Evolutionary conservation across 2,113 vertebrate genomes (phyloP), one percentile per base, ranked within the genome.

Genomic region (Mirounga angustirostris): DNA sequence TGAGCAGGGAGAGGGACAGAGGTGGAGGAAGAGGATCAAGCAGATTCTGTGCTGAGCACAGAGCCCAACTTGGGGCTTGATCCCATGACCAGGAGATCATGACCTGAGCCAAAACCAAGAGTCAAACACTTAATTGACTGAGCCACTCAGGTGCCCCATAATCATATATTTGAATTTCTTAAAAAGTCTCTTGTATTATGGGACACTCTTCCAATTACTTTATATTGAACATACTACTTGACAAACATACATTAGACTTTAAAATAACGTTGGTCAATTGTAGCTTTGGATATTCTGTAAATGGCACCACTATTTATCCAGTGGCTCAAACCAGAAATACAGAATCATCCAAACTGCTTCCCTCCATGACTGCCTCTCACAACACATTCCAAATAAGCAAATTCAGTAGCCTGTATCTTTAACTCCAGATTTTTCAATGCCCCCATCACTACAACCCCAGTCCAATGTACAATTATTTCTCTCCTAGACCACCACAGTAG

Each of bases 191-290:
- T 24, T 83, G 14, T 71, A 92, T 65, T 59, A 83, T 50, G 58
- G 50, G 9, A 83, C 58, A 96, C 13, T 58, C 67, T 82, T 83
- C 46, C 36, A 96, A 33, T 65, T 67, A 88, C 67, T 96, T 88
- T 22, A 13, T 30, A 19, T 15, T 76, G 36, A 21, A 78, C 15
- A n/a, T 36, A 9, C 5, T n/a, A 82, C 65, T 88, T 74, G 43
- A 58, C 36, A 89, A 58, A 81, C 63, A 67, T 33, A 19, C 13
- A 56, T n/a, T 65, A 46, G 56, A 67, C 30, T 89, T 40, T 76
- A 50, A 89, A 89, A 88, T 81, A 93, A 89, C 14, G 19, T 78
- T 58, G 33, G 36, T 89, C 40, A 93, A 21, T 3, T 33, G 18
- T 18, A 78, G 78, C 76, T 89, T 78, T 78, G 59, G 28, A 84